phyloP scores from a whole-genome alignment of 2,888 invertebrate genomes.

The Druceiella hillmani region DNA sequence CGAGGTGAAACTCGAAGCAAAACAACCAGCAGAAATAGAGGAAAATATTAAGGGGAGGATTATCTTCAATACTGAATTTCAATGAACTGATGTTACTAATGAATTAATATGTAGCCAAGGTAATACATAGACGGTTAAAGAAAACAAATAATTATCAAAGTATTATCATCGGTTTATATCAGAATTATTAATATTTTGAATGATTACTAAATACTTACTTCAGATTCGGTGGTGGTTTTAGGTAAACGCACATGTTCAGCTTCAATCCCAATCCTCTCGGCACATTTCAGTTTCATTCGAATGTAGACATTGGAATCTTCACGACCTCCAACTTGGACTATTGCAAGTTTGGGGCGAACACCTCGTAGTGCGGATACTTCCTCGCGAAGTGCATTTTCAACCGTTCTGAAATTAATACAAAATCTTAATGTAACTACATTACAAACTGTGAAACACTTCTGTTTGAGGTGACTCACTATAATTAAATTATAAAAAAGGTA shows the following conservation, averaged over 20 bases:
- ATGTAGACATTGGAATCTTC: conserved; percentile 99
- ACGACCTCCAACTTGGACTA: conserved; percentile 93
- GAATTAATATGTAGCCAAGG: background rate
- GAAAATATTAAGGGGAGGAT: too few species aligned
- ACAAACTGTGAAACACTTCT: too few species aligned
- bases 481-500: too few species aligned
- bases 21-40: too few species aligned
- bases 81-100: too few species aligned
- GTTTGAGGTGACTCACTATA: too few species aligned
- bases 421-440: too few species aligned
- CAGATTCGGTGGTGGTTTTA: conserved; percentile 70
- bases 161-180: conserved; percentile 1
- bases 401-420: conserved; percentile 67
- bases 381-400: conserved; percentile 60
- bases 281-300: conserved; percentile 90
- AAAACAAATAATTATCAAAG: background rate
- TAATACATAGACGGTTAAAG: background rate
- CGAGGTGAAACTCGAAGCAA: too few species aligned
- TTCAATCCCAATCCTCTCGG: conserved; percentile 82
- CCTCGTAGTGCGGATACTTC: conserved; percentile 59
- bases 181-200: background rate
- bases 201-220: conserved; percentile 58
- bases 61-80: too few species aligned
- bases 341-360: conserved; percentile 76
- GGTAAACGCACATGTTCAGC: conserved; percentile 78